Evolutionary conservation across 2,797 vertebrate genomes (phyloP), one percentile per base, ranked within the genome.

Genomic region (Mus caroli): DNA sequence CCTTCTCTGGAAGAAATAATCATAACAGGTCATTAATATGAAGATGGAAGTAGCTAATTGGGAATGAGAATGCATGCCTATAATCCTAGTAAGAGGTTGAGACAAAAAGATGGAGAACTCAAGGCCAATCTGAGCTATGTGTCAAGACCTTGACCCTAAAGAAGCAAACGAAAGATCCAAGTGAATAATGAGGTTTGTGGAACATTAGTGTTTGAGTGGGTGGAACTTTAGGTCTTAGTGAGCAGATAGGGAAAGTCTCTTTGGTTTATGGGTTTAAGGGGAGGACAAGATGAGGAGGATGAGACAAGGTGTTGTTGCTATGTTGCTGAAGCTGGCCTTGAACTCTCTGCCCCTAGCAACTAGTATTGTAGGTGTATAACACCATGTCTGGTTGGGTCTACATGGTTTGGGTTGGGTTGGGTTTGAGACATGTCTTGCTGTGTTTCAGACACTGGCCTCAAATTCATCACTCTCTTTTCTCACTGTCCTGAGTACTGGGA

Each of bases 1-100:
- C 69, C n/a, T 92, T 85, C 92, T 95, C 50, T 75, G 40, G 24
- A 73, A 58, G 50, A 95, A 96, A 85, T 9, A 94, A 90, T 62
- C 82, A 52, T 92, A 91, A 94, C 58, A 82, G 1, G 1, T 75
- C 17, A 85, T n/a, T 92, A 80, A 84, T 84, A 88, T 77, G 94
- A 92, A 92, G 26, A 60, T 54, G 56, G 86, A 34, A 60, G 6
- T 9, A 76, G 24, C 28, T 50, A 9, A 17, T 28, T 0, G 8
- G 67, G n/a, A 22, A 73, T 34, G 17, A 34, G 40, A 69, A 73
- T 71, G 8, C n/a, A 15, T 5, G 12, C 71, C 69, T 75, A 4
- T 76, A 43, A 46, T 34, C 71, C 17, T 56, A 60, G 26, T 76
- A 76, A 88, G 28, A 76, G 2, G 24, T 3, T 73, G 52, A 73